These are phyloP conservation scores for Scomberomorus guttatus DNA, from an alignment of 2,797 vertebrate species.

Conservation along the genomic window DNA sequence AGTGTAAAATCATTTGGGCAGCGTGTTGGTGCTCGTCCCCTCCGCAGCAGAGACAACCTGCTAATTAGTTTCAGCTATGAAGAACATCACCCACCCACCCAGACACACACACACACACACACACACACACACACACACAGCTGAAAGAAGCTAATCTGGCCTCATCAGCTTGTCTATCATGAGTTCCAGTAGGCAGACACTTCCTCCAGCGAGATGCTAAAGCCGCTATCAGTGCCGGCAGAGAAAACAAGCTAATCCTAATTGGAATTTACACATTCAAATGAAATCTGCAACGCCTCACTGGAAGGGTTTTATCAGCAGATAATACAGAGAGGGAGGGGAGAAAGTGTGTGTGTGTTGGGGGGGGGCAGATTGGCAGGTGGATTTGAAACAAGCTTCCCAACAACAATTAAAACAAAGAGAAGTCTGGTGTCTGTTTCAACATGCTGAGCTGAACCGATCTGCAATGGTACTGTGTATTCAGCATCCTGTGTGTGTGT, in stretches of 20 bases:
- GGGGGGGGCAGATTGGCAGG: conserved; percentile 34
- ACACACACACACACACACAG: conserved; percentile 10
- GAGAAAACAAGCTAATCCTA: conserved; percentile 69
- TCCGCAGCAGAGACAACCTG: conserved; percentile 38
- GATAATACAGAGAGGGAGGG: conserved; percentile 30
- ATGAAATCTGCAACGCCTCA: conserved; percentile 65
- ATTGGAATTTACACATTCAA: conserved; percentile 68
- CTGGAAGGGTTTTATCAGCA: conserved; percentile 49
- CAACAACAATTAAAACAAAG: conserved; percentile 59
- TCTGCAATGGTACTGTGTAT: conserved; percentile 17
- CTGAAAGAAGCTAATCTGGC: conserved; percentile 49
- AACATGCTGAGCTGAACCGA: conserved; percentile 42
- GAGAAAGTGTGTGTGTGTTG: background rate
- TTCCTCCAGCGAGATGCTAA: conserved; percentile 44
- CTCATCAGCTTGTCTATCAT: conserved; percentile 43
- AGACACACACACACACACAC: conserved; percentile 9
- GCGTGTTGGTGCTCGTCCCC: conserved; percentile 16
- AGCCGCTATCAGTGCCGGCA: conserved; percentile 45
- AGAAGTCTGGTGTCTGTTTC: conserved; percentile 54
- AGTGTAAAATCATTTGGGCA: conserved; percentile 49
- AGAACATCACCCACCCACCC: background rate
- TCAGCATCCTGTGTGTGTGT: background rate
- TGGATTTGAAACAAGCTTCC: conserved; percentile 47
- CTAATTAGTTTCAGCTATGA: conserved; percentile 49
- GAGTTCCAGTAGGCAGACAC: conserved; percentile 37